Evolutionary conservation across 2,797 vertebrate genomes (phyloP), one percentile per base, ranked within the genome.

Genomic region (Cyclopterus lumpus): DNA sequence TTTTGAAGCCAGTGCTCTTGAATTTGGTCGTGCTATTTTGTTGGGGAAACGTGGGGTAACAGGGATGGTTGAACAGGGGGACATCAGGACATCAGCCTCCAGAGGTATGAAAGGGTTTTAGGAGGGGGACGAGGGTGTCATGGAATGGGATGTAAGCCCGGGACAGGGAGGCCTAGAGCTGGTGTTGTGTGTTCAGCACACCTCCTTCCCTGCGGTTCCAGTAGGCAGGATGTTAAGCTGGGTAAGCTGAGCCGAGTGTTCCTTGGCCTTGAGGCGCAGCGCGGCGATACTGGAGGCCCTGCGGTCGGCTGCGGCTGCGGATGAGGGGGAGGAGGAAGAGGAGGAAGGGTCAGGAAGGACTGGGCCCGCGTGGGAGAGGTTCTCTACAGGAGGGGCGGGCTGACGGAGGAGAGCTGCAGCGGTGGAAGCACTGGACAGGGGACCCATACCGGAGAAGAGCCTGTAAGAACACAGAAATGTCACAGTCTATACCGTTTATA

Each of bases 201-300:
- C 98, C 96, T 99, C 98, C 94, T 99, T 99, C 92, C 98, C 97
- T 49, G 98, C 86, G 87, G 94, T 95, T 89, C 93, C 96, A 22
- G 96, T 82, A 30, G 97, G 97, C 93, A 99, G 95, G 92, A 98
- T 97, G 95, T 97, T 99, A 83, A 99, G 97, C 94, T 99, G 98
- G 86, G 97, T 99, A 88, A 99, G 96, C 94, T 99, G 98, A 63
- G 97, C 98, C 2, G 98, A 98, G 92, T 99, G 98, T 92, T 99
- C 97, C 93, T 98, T 99, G 82, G 98, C 98, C 94, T 99, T 99
- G 92, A 99, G 97, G 92, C 98, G 95, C 91, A 99, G 95, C 15
- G 97, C 97, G 3, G 98, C 98, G 83, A 99, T 99, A 92, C 98
- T 99, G 70, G 98, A 99, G 58, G 98, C 98, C 83, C 98, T 94